Percentiles rank a stretch among this genome's conserved stretches.
Evolutionary conservation across 2,888 invertebrate genomes (phyloP).

Genomic region (Leuctra nigra): DNA sequence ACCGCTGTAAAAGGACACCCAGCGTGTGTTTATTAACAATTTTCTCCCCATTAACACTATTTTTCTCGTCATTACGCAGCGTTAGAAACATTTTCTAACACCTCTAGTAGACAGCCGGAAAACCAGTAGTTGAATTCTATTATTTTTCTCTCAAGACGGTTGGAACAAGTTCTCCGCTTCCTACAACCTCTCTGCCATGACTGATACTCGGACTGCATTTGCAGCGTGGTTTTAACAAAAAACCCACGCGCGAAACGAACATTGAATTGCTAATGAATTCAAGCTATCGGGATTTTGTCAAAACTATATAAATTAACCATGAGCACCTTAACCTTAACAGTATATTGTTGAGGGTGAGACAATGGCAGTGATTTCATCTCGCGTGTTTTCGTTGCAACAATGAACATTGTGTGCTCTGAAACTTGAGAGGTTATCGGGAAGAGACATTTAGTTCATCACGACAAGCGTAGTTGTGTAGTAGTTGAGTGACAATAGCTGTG

Average conservation of each 20-base stretch:
- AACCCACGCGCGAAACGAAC: no score
- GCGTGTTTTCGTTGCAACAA: not conserved
- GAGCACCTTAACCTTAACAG: constrained; percentile 1
- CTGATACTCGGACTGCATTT: no score
- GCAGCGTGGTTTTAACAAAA: no score
- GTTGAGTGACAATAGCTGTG: no score
- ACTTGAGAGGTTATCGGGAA: not conserved
- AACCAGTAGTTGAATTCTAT: not conserved
- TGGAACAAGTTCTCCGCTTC: no score
- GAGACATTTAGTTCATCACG: no score
- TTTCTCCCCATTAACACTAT: not conserved
- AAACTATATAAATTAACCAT: constrained; percentile 1
- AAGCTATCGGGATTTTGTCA: no score
- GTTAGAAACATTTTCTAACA: not conserved
- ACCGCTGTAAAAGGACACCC: constrained; percentile 1
- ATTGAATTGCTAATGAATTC: no score
- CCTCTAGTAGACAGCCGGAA: not conserved
- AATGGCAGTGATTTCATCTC: not conserved
- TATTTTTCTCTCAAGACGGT: no score
- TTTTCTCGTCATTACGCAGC: not conserved
- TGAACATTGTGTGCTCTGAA: not conserved
- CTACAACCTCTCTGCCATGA: no score
- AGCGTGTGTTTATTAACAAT: not conserved
- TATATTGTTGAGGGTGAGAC: not conserved
- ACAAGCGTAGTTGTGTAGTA: no score